Conservation (phyloP, 1,140 invertebrate genomes). For the Drosophila prosaltans region DNA sequence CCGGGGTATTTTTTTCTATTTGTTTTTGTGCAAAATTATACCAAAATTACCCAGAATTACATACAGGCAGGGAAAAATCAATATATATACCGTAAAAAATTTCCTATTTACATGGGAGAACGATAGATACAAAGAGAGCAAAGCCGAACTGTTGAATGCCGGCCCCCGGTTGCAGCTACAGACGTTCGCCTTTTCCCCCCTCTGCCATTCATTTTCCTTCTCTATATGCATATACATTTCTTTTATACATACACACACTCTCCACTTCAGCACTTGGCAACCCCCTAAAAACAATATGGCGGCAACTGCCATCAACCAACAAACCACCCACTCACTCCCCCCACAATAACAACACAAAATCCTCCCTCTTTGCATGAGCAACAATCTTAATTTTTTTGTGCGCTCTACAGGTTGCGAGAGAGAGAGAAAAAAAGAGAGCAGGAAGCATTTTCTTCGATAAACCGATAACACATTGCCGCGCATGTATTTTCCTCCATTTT, state of each 20-base stretch:
- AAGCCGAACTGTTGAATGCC: constrained; percentile 79
- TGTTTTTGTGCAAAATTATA: constrained; percentile 22
- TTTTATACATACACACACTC: constrained; percentile 21
- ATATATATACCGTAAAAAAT: constrained; percentile 41
- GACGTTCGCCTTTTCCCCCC: constrained; percentile 15
- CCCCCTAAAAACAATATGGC: constrained; percentile 77
- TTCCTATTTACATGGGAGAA: constrained; percentile 61
- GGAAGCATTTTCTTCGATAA: constrained; percentile 26
- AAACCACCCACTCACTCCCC: constrained; percentile 34
- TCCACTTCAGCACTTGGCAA: constrained; percentile 34
- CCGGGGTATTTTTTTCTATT: constrained; percentile 10
- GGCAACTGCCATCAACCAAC: constrained; percentile 39
- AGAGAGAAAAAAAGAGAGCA: constrained; percentile 37
- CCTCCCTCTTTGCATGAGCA: constrained; percentile 50
- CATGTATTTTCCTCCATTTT: constrained; percentile 64
- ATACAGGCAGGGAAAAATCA: constrained; percentile 64
- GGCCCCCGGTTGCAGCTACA: constrained; percentile 39
- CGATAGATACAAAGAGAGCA: constrained; percentile 17
- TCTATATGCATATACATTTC: constrained; percentile 14
- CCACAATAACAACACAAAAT: constrained; percentile 23
- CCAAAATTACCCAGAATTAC: constrained; percentile 42
- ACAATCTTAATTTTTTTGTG: constrained; percentile 58
- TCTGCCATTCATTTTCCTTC: constrained; percentile 3
- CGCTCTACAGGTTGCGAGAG: constrained; percentile 58
- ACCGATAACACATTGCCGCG: constrained; percentile 51